A percentile compares a stretch with the other conserved stretches of the same genome.
Conservation (phyloP, 2,888 invertebrate genomes). For the Ganaspis brasiliensis region DNA sequence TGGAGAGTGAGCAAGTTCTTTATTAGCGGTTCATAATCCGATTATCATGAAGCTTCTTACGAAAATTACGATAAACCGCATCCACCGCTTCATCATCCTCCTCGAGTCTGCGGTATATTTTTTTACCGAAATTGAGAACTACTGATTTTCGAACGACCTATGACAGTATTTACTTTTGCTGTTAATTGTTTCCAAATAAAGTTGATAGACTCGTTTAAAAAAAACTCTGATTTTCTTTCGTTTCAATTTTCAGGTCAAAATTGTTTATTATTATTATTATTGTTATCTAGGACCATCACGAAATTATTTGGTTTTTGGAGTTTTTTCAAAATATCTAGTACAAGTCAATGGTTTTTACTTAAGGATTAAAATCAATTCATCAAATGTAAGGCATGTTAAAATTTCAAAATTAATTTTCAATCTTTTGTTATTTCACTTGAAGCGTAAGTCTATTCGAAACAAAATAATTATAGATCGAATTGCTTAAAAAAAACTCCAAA, state of each 20-base stretch:
- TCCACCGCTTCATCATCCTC: constrained; percentile 1
- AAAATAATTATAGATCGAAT: no score
- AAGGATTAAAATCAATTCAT: no score
- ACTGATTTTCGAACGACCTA: not conserved
- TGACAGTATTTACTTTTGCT: not conserved
- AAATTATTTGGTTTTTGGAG: no score
- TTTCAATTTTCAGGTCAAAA: not conserved
- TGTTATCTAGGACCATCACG: no score
- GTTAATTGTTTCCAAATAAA: constrained; percentile 23
- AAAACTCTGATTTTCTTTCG: not conserved
- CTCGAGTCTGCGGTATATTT: not conserved
- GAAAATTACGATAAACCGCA: constrained; percentile 49
- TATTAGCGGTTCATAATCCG: constrained; percentile 50
- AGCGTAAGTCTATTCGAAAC: no score
- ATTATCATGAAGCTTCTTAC: constrained; percentile 54
- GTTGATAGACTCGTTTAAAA: not conserved
- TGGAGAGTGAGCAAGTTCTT: constrained; percentile 43
- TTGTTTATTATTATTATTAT: no score
- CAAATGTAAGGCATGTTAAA: no score
- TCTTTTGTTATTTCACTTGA: no score
- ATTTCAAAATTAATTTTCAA: no score
- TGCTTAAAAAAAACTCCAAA: no score
- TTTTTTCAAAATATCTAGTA: no score
- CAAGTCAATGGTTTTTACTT: no score
- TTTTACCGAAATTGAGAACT: constrained; percentile 30